phyloP scores from a whole-genome alignment of 2,113 vertebrate species.

The Spheniscus mendiculus region DNA sequence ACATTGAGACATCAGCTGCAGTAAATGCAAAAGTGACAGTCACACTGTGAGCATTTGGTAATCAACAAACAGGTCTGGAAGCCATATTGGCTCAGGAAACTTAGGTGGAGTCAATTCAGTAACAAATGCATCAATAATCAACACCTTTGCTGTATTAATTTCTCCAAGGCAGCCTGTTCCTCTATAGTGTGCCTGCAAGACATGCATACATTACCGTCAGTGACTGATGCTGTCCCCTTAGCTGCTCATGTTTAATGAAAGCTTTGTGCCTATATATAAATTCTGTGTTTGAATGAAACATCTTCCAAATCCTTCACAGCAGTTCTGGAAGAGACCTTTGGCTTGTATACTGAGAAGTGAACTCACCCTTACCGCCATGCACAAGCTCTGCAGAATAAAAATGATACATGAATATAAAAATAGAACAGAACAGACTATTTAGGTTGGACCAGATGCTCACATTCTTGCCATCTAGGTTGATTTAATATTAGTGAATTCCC shows the following conservation, averaged over 20 bases:
- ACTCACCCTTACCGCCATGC: constrained; percentile 34
- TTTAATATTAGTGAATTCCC: constrained; percentile 27
- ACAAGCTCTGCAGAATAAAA: constrained; percentile 46
- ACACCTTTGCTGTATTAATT: constrained; percentile 20
- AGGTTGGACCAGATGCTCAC: constrained; percentile 61
- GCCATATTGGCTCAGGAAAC: neutral
- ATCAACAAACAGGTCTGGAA: constrained; percentile 38
- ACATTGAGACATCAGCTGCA: constrained; percentile 8
- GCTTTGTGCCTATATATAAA: constrained; percentile 48
- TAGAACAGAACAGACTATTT: constrained; percentile 62
- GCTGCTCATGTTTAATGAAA: constrained; percentile 57
- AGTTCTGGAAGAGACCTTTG: constrained; percentile 52
- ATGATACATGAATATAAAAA: constrained; percentile 54
- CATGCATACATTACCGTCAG: neutral
- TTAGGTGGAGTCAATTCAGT: neutral
- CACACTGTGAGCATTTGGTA: neutral
- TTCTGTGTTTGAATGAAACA: neutral
- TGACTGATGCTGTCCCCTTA: neutral
- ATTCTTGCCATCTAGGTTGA: constrained; percentile 52
- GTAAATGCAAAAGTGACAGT: constrained; percentile 25
- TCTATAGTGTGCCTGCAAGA: constrained; percentile 14
- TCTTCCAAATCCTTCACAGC: constrained; percentile 27
- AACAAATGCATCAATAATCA: constrained; percentile 5
- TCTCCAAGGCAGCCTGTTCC: neutral
- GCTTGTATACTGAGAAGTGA: constrained; percentile 11